phyloP scores from a whole-genome alignment of 30 jellyfish, hydroid and myxozoan species.

The Clytia hemisphaerica region DNA sequence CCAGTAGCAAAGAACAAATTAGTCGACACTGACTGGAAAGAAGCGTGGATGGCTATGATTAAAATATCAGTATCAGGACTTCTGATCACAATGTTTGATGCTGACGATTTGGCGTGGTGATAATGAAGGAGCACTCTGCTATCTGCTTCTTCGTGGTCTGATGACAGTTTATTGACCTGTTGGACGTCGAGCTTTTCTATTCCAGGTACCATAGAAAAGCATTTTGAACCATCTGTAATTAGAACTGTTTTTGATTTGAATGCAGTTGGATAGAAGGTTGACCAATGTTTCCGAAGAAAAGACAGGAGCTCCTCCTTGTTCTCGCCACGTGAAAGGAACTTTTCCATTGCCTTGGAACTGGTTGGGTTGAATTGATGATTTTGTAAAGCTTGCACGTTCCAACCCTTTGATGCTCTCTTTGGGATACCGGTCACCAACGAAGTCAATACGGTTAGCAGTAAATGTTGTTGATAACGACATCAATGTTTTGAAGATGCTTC shows the following conservation, averaged over 20 bases:
- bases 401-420: constrained; percentile 24
- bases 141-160: constrained; percentile 58
- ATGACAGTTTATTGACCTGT: constrained; percentile 25
- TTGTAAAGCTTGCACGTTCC: constrained; percentile 32
- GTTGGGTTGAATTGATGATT: constrained; percentile 11
- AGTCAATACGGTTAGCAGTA: constrained; percentile 27
- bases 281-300: constrained; percentile 23
- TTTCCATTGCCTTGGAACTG: constrained; percentile 37
- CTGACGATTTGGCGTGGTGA: constrained; percentile 34
- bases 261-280: neutral
- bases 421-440: constrained; percentile 40
- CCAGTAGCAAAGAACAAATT: constrained; percentile 27
- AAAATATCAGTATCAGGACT: constrained; percentile 56
- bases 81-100: constrained; percentile 29
- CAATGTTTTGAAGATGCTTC: neutral
- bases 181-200: no score
- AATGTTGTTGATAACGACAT: constrained; percentile 10
- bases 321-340: constrained; percentile 28
- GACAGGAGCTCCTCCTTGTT: constrained; percentile 37
- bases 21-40: no score
- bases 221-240: no score
- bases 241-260: constrained; percentile 13
- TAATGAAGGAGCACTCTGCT: constrained; percentile 36
- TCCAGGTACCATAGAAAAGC: no score
- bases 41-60: constrained; percentile 24